phyloP scores from a whole-genome alignment of 2,797 vertebrate genomes.

The Gambelia wislizenii region DNA sequence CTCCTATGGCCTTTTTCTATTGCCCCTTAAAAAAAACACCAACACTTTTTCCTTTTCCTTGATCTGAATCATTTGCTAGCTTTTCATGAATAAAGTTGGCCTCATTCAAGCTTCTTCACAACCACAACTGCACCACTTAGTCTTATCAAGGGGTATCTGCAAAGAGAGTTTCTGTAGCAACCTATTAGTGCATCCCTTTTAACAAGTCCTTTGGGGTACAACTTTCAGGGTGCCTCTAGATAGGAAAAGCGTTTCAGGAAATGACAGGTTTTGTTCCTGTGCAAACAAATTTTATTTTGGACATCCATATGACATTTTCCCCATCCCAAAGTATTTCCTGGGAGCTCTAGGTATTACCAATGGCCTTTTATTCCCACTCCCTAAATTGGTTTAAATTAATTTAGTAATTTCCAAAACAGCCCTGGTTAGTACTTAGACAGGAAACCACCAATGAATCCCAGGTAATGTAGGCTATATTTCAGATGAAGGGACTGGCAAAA shows the following conservation, averaged over 20 bases:
- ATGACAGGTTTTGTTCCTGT: no score
- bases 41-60: constrained; percentile 51
- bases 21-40: constrained; percentile 23
- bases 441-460: no score
- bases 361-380: no score
- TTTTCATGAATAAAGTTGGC: constrained; percentile 35
- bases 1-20: constrained; percentile 25
- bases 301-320: no score
- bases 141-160: neutral
- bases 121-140: constrained; percentile 42
- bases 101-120: constrained; percentile 3
- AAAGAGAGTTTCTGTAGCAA: neutral
- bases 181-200: constrained; percentile 37
- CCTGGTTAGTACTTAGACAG: no score
- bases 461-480: no score
- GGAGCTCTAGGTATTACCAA: no score
- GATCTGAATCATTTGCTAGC: constrained; percentile 36
- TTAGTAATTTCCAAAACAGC: constrained; percentile 10
- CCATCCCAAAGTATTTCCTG: no score
- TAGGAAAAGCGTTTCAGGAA: no score
- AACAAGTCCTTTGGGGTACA: constrained; percentile 21
- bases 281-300: no score
- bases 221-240: neutral
- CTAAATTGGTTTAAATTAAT: no score
- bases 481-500: no score